Base-by-base conservation (phyloP, 2,113 vertebrate genomes). In the Dendrocopos noguchii region DNA sequence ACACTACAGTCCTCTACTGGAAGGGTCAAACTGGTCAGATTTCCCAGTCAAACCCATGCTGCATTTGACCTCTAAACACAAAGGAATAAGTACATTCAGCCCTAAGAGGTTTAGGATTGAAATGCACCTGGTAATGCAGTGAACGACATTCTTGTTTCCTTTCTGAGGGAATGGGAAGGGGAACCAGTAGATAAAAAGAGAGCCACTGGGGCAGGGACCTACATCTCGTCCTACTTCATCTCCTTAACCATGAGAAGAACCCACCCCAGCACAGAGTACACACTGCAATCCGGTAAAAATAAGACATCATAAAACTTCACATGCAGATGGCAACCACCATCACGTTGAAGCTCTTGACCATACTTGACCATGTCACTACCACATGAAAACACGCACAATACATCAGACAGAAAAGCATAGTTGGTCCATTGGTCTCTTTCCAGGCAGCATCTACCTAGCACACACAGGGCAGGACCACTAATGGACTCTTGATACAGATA, bases 91-190 rank as follows among this genome's bases (percentile, higher is more conserved):
- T 12, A 39, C 1, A 0, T 7, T 10, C n/a, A 46, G 64, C 36
- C 52, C 47, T 11, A 28, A 6, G 3, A n/a, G 12, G 31, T 4
- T 55, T 5, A 31, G 10, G 44, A 28, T 2, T 47, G 50, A 46
- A 80, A 22, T 2, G 6, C 1, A 10, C 3, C 20, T 25, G 31
- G 12, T 16, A 44, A 55, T 0, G 0, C 10, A 15, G 21, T 4
- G 4, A 9, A 18, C 18, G n/a, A 76, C 39, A 44, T 6, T 65
- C 25, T 60, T 3, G 6, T 31, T 34, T 42, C 34, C 21, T 81
- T 72, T 68, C 42, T 17, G 17, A 80, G 17, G 61, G 15, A 86
- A 55, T 5, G 12, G 47, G 19, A 56, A 59, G 16, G 6, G 14
- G 59, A 91, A 46, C 6, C 25, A 90, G 56, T 0, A 44, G 20